These are phyloP conservation scores for Tachuris rubrigastra DNA, from an alignment of 2,113 vertebrate genomes.

Conservation along the genomic window DNA sequence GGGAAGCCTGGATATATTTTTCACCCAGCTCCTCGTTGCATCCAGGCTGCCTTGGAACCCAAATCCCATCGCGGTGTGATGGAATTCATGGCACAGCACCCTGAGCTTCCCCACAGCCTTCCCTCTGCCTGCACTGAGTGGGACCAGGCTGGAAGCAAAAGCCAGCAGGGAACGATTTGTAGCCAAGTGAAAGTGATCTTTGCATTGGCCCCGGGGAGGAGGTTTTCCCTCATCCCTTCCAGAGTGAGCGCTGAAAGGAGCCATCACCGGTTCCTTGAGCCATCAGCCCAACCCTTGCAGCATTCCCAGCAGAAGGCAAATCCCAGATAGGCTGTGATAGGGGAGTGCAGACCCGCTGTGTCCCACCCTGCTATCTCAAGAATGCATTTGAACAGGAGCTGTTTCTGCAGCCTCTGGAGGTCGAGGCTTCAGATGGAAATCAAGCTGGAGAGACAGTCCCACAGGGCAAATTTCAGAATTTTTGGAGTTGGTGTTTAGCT, in stretches of 20 bases:
- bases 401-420: constrained; percentile 16
- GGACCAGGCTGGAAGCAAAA: background rate
- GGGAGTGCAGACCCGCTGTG: background rate
- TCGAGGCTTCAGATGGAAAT: constrained; percentile 41
- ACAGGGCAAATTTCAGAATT: constrained; percentile 33
- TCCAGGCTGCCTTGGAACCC: background rate
- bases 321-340: background rate
- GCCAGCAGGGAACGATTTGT: background rate
- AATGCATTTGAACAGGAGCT: constrained; percentile 40
- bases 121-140: background rate
- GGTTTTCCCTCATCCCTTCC: background rate
- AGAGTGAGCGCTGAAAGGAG: background rate
- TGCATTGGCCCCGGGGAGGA: background rate
- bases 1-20: fast-evolving
- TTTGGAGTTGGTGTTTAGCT: constrained; percentile 34
- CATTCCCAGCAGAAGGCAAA: constrained; percentile 19
- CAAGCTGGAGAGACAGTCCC: constrained; percentile 11
- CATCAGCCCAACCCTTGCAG: background rate
- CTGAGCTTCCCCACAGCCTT: background rate
- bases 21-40: background rate
- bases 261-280: constrained; percentile 28
- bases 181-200: constrained; percentile 20
- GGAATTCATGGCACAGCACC: fast-evolving
- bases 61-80: fast-evolving
- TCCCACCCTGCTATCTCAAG: constrained; percentile 55